Base-by-base conservation (phyloP, 2,797 vertebrate species). In the Cygnus olor region DNA sequence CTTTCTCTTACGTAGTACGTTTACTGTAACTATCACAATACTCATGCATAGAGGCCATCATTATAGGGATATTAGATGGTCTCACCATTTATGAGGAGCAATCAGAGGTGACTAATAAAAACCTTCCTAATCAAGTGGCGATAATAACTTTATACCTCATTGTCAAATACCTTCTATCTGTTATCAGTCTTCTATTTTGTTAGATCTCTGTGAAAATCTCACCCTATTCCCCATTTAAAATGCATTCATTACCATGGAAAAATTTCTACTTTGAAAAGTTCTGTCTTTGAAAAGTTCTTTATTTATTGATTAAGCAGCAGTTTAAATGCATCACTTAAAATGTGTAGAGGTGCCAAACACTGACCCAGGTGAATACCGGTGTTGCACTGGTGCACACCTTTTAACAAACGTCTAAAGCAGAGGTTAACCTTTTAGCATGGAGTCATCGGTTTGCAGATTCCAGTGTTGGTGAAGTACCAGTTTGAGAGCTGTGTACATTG, bases 41-140 rank as follows among this genome's bases (percentile, higher is more conserved):
- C 38, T 80, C 20, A 3, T 21, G 38, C 64, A 24, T 65, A 79
- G 65, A 30, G 38, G n/a, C 68, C 22, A 14, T 80, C 9, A 0
- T 68, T 80, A 9, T 3, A 70, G 28, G 10, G 25, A 2, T 49
- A 45, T 82, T 85, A 45, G 13, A 28, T 30, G 38, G 19, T 47
- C 61, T 91, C 38, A 15, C 34, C 64, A 17, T 82, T 80, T 69
- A 38, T 30, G 14, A 77, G 56, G 44, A 93, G 64, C 38, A 79
- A 90, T 71, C n/a, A 71, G 65, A 92, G 34, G 49, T 72, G 60
- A 42, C 66, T 92, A 68, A 91, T 77, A 77, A 80, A 82, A 91
- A 27, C 38, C n/a, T 86, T 88, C 36, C 60, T 45, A 53, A 80
- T n/a, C 14, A 8, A 72, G 18, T n/a, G 40, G 36, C 40, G 24